A percentile compares a stretch with the other conserved stretches of the same genome.
phyloP scores from a whole-genome alignment of 2,888 invertebrate genomes.

The Hemicrepidius hirtus region DNA sequence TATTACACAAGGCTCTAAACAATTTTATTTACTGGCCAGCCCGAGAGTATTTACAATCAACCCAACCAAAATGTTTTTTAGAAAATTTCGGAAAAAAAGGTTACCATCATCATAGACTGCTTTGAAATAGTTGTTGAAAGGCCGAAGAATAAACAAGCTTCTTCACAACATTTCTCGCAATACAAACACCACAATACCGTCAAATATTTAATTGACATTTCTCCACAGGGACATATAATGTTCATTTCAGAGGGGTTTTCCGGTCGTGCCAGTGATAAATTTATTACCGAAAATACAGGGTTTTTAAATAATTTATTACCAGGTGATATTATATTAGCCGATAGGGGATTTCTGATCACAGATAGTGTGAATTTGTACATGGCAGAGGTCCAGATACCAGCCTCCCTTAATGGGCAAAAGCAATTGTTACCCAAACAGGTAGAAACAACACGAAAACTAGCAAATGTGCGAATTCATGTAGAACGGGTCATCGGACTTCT shows the following conservation, averaged over 20 bases:
- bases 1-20: too few relatives aligned
- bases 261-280: neutral
- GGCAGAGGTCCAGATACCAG: neutral
- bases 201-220: conserved; percentile 12
- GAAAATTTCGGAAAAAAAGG: too few relatives aligned
- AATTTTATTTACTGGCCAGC: too few relatives aligned
- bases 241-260: conserved; percentile 3
- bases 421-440: neutral
- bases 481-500: conserved; percentile 13
- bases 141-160: too few relatives aligned
- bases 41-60: too few relatives aligned
- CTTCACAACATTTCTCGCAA: too few relatives aligned
- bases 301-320: neutral
- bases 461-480: conserved; percentile 6
- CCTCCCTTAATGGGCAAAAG: conserved; percentile 2
- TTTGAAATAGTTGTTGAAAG: conserved; percentile 2
- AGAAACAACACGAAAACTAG: neutral
- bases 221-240: neutral
- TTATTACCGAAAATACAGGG: neutral
- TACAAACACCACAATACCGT: conserved; percentile 1
- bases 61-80: too few relatives aligned
- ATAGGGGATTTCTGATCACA: neutral
- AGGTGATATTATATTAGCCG: neutral
- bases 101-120: conserved; percentile 9
- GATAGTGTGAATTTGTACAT: neutral